Evolutionary conservation across 2,113 vertebrate genomes (phyloP), one percentile per base, ranked within the genome.

Genomic region (Bufo gargarizans): DNA sequence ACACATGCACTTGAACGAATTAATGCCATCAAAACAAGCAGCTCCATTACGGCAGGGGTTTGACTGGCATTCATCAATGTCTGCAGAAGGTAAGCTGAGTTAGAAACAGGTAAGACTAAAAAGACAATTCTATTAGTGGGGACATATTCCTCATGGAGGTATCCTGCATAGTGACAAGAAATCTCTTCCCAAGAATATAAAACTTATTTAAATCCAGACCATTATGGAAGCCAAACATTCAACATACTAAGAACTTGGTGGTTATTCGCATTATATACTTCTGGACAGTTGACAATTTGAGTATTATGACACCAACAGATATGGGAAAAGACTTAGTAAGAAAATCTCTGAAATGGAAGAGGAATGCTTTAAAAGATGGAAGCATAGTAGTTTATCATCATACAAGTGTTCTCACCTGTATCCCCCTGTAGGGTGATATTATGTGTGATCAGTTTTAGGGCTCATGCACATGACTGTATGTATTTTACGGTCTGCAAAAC

Each of bases 11-110:
- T 91, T 94, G 90, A 97, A 98, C 3, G 93, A 96, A 89, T 96
- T 97, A 85, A 97, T 90, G 0, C 96, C 94, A 1, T 99, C 98
- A 1, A 99, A 89, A 84, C 98, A 99, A 0, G 97, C 98, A 63
- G 97, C 98, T 92, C 98, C 98, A 86, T 99, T 99, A 79, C 93
- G 95, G 88, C 98, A 99, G 1, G 97, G 97, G 77, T 97, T 99
- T 78, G 96, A 96, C 55, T 99, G 97, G 90, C 98, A 99, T 90
- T 99, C 97, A 89, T 99, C 98, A 7, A 96, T 93, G 91, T 99
- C 98, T 99, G 91, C 4, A 49, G 5, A 77, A 88, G 61, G 93
- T 86, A 89, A 88, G 22, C 0, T 6, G 6, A 7, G 12, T 50
- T 50, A 49, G 55, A 55, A 19, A 19, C 1, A 47, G 8, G 1